Evolutionary conservation across 2,888 invertebrate genomes (phyloP).

Genomic region (Palloptera scutellata): DNA sequence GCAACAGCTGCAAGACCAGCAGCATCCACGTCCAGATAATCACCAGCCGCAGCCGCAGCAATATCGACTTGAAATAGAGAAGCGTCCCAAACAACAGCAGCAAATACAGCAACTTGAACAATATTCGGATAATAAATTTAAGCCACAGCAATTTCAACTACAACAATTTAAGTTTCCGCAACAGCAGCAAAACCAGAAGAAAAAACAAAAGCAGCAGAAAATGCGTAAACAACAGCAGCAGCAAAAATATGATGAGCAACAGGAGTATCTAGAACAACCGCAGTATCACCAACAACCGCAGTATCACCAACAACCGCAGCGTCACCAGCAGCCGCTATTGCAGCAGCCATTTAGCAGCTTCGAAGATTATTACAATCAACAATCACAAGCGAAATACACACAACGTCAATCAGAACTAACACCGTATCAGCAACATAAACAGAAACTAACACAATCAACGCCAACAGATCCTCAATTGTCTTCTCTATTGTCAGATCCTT

Average conservation of each 20-base stretch:
- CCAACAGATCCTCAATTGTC: background rate
- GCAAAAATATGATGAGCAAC: slow-evolving; percentile 7
- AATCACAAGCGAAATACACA: background rate
- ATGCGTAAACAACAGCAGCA: background rate
- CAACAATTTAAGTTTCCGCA: background rate
- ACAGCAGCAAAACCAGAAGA: background rate
- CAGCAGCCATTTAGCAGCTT: background rate
- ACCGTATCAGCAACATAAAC: background rate
- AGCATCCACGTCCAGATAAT: background rate
- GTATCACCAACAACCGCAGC: background rate
- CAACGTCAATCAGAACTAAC: background rate
- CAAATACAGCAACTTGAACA: background rate
- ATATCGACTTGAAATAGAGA: background rate
- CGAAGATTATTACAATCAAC: background rate
- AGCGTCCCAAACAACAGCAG: background rate
- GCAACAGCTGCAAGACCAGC: background rate
- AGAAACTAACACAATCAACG: background rate
- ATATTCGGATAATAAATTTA: background rate
- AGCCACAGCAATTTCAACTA: background rate
- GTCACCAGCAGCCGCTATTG: too few species aligned
- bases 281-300: slow-evolving; percentile 11
- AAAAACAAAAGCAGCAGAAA: background rate
- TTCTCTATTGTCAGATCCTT: background rate
- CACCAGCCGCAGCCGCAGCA: background rate
- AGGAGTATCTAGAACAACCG: background rate